phyloP scores from a whole-genome alignment of 2,888 invertebrate species.

The Apamea epomidion region DNA sequence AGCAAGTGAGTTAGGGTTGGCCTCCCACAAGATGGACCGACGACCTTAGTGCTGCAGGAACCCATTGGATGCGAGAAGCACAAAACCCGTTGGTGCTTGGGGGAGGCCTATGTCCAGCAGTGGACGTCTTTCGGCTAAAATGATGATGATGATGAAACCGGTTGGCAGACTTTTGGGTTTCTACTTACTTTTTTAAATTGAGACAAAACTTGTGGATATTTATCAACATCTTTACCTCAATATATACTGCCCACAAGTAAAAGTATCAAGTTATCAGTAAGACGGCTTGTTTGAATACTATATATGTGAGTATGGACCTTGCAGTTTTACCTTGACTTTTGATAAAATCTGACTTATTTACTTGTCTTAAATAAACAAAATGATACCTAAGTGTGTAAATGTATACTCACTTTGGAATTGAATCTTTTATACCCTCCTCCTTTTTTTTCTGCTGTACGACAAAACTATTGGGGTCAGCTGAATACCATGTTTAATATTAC shows the following conservation, averaged over 20 bases:
- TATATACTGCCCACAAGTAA: neutral
- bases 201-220: too few species aligned
- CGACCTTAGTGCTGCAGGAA: too few species aligned
- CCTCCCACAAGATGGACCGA: too few species aligned
- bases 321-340: slow-evolving; percentile 53
- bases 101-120: too few species aligned
- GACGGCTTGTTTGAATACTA: slow-evolving; percentile 7
- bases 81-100: too few species aligned
- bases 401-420: neutral
- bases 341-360: slow-evolving; percentile 43
- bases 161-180: too few species aligned
- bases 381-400: slow-evolving; percentile 33
- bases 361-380: slow-evolving; percentile 35
- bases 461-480: neutral
- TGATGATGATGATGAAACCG: too few species aligned
- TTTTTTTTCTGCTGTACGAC: neutral
- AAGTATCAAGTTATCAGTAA: slow-evolving; percentile 16
- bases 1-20: too few species aligned
- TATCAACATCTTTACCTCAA: neutral
- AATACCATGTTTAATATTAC: too few species aligned
- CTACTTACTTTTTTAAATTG: too few species aligned
- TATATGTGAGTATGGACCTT: slow-evolving; percentile 13
- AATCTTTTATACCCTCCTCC: neutral
- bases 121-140: too few species aligned
- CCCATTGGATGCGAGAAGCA: too few species aligned